These are phyloP conservation scores for Ginglymostoma cirratum DNA, from an alignment of 2,113 vertebrate species.

Conservation along the genomic window DNA sequence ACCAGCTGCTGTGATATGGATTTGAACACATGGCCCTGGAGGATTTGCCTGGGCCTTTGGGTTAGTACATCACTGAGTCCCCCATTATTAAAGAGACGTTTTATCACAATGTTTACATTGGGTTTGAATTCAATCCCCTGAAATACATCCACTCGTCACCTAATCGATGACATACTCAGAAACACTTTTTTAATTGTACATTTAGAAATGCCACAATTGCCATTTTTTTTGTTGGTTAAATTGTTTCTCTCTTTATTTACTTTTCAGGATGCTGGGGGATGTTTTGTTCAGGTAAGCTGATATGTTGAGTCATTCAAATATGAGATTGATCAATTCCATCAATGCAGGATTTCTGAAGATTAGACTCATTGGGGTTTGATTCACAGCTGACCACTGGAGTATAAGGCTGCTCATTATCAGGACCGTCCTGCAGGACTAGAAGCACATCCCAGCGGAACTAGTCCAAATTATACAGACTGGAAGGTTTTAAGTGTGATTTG, in stretches of 20 bases:
- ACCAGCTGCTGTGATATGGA: too few relatives aligned
- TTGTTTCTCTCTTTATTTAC: constrained; percentile 38
- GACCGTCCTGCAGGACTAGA: not conserved
- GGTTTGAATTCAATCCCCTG: not conserved
- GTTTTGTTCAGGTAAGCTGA: constrained; percentile 64
- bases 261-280: constrained; percentile 63
- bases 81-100: not conserved
- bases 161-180: not conserved
- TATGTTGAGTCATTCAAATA: not conserved
- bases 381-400: not conserved
- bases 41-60: too few relatives aligned
- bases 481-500: not conserved
- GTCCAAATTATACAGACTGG: not conserved
- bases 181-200: not conserved
- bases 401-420: not conserved
- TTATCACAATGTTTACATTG: not conserved
- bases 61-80: too few relatives aligned
- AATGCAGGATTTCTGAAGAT: not conserved
- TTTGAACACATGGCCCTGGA: too few relatives aligned
- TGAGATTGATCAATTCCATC: not conserved
- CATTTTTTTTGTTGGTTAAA: not conserved
- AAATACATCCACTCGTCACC: not conserved
- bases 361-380: not conserved
- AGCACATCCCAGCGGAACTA: not conserved
- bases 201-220: not conserved